phyloP scores from a whole-genome alignment of 2,113 vertebrate species.

The Triplophysa siluroides region DNA sequence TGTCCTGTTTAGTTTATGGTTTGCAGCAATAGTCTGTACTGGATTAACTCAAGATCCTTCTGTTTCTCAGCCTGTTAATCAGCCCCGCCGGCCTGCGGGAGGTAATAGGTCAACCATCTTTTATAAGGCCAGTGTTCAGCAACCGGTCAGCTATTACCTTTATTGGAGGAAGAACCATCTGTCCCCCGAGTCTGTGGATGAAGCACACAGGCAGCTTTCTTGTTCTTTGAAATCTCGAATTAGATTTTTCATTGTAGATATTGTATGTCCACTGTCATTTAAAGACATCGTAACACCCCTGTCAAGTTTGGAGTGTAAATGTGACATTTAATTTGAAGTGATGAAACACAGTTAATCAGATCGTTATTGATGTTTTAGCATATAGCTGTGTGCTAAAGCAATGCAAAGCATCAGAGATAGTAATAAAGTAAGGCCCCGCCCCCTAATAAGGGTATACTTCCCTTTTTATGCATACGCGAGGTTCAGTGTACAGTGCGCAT shows the following conservation, averaged over 20 bases:
- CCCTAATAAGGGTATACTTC: too few relatives aligned
- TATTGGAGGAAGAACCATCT: slow-evolving; percentile 6
- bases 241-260: neutral
- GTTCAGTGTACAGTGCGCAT: too few relatives aligned
- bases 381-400: too few relatives aligned
- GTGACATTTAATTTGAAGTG: too few relatives aligned
- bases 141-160: slow-evolving; percentile 13
- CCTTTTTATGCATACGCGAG: too few relatives aligned
- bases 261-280: neutral
- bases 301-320: too few relatives aligned
- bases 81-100: neutral
- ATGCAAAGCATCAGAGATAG: too few relatives aligned
- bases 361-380: too few relatives aligned
- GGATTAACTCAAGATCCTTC: slow-evolving; percentile 31
- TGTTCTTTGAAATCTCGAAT: neutral
- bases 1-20: slow-evolving; percentile 48
- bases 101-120: slow-evolving; percentile 15
- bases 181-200: neutral
- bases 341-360: too few relatives aligned
- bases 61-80: slow-evolving; percentile 10
- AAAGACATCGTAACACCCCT: neutral
- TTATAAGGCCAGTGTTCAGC: slow-evolving; percentile 31
- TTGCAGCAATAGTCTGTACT: slow-evolving; percentile 37
- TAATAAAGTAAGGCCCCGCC: too few relatives aligned
- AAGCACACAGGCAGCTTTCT: neutral